A percentile compares a stretch with the other conserved stretches of the same genome.
These are phyloP conservation scores for Talpa occidentalis DNA, from an alignment of 2,113 vertebrate species.

Conservation along the genomic window DNA sequence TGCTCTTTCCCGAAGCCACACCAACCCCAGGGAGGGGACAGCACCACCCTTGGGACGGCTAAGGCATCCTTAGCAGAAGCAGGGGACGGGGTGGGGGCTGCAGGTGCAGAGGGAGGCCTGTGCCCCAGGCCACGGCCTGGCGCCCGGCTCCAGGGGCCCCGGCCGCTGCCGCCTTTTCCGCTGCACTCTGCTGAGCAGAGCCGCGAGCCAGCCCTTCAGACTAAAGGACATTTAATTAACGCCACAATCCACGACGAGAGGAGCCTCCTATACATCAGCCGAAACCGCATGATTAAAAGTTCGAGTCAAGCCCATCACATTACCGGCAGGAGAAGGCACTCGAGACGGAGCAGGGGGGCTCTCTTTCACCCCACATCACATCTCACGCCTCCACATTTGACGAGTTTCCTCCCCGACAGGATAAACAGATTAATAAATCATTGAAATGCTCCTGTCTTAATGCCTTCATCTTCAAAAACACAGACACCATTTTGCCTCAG, in stretches of 20 bases:
- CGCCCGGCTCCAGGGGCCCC: too few relatives aligned
- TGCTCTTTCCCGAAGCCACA: too few relatives aligned
- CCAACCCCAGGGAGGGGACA: too few relatives aligned
- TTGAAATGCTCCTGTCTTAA: background rate
- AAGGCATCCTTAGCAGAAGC: too few relatives aligned
- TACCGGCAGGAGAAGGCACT: background rate
- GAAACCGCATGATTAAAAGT: background rate
- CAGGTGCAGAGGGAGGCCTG: too few relatives aligned
- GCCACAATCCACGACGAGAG: background rate
- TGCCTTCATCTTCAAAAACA: slow-evolving; percentile 42
- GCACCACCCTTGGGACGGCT: too few relatives aligned
- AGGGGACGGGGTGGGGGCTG: too few relatives aligned
- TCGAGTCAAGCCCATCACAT: background rate
- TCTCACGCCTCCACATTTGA: slow-evolving; percentile 24
- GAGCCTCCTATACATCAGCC: background rate
- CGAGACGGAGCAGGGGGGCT: background rate
- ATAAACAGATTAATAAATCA: slow-evolving; percentile 66
- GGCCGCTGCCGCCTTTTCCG: background rate
- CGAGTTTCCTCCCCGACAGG: slow-evolving; percentile 10
- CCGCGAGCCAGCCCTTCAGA: background rate
- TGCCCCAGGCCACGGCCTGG: too few relatives aligned
- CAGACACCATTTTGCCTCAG: background rate
- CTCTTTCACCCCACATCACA: background rate
- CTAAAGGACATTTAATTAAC: background rate
- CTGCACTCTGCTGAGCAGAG: background rate